Percentiles rank a stretch among this genome's conserved stretches.
Conservation (phyloP, 2,888 invertebrate species). For the Habrosyne pyritoides region DNA sequence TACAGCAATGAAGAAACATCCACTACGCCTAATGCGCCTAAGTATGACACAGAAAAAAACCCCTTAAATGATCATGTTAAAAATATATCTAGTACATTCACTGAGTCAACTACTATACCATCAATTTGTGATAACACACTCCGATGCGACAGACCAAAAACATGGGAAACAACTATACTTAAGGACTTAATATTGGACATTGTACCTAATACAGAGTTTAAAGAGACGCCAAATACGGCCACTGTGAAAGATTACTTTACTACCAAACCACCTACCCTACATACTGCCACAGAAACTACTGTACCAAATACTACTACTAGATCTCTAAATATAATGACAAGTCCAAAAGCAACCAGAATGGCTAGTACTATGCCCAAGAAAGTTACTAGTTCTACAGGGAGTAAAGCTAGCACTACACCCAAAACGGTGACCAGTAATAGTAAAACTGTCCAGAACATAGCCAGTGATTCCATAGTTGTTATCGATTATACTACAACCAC, state of each 20-base stretch:
- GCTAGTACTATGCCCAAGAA: not conserved
- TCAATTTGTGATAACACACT: not conserved
- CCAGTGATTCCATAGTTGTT: not conserved
- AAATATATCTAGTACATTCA: not conserved
- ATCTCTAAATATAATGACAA: not conserved
- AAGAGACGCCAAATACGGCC: too few species aligned
- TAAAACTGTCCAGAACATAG: not conserved
- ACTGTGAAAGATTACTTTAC: too few species aligned
- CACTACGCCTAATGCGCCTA: not conserved
- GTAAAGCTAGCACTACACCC: not conserved
- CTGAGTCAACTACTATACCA: not conserved
- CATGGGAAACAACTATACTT: not conserved
- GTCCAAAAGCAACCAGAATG: not conserved
- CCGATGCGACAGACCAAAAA: not conserved
- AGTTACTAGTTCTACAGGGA: not conserved
- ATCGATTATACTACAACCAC: not conserved
- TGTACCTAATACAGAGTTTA: not conserved
- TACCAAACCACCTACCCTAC: not conserved
- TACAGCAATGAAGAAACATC: not conserved
- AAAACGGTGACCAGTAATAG: not conserved
- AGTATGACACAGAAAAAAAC: too few species aligned
- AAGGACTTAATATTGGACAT: not conserved
- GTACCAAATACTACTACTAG: not conserved
- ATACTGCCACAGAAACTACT: too few species aligned
- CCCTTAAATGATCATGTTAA: too few species aligned